These are phyloP conservation scores for Remorina albescens DNA, from an alignment of 2,797 vertebrate species.

Conservation along the genomic window DNA sequence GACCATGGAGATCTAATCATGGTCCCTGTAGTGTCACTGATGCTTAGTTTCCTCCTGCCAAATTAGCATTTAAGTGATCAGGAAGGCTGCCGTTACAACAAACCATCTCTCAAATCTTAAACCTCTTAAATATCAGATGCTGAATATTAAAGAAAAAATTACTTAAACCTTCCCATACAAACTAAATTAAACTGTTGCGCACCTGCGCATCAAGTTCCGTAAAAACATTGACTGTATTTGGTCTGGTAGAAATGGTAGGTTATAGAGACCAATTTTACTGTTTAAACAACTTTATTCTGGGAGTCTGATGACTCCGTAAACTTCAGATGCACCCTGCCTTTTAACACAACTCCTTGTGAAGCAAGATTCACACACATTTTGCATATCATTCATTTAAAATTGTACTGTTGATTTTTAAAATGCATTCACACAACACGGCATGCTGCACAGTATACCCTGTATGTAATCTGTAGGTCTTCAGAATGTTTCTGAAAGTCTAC, in stretches of 20 bases:
- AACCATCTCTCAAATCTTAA: background rate
- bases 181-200: too few species aligned
- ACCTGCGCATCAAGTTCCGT: too few species aligned
- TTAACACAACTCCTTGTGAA: background rate
- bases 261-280: background rate
- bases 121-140: too few species aligned
- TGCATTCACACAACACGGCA: slow-evolving; percentile 10
- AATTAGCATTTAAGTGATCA: background rate
- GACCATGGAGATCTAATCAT: slow-evolving; percentile 36
- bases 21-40: background rate
- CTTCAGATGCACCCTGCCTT: too few species aligned
- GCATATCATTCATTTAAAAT: background rate
- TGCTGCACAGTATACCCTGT: slow-evolving; percentile 4
- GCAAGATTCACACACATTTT: background rate
- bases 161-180: background rate
- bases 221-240: too few species aligned
- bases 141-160: background rate
- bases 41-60: background rate
- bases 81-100: background rate
- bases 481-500: slow-evolving; percentile 3
- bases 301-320: too few species aligned
- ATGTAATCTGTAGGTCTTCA: slow-evolving; percentile 5
- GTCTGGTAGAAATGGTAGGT: background rate
- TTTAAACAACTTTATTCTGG: too few species aligned
- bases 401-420: background rate